Evolutionary conservation across 2,888 invertebrate species (phyloP), one percentile per base, ranked within the genome.

Genomic region (Smittia sp.): DNA sequence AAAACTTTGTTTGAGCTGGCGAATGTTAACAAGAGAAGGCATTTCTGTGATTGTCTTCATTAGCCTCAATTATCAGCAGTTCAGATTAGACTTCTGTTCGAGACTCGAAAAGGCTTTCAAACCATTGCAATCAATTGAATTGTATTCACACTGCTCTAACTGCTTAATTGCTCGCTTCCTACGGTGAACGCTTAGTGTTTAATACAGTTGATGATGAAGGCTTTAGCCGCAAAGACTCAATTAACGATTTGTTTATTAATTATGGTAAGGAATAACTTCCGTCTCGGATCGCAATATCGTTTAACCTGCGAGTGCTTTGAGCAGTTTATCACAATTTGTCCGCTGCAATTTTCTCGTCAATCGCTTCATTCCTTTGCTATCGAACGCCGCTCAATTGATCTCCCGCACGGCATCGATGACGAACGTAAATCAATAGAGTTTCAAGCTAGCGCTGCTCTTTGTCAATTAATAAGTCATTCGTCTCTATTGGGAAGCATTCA

Each of bases 21-120:
- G 41, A 41, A 58, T 9, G 58, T 46, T 46, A 67, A 67, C 39
- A 22, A 67, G 67, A 22, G 22, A 67, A 67, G 20, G 41, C 24
- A 41, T 67, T 67, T 24, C 22, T 67, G 41, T 67, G 67, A 67
- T 67, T 67, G 67, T 67, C 24, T 67, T 67, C 67, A 67, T 67
- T 67, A 67, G 41, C 67, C 39, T 67, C 41, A 46, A 67, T 67
- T 67, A 67, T 67, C 67, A 11, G 2, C n/a, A 11, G 2, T n/a
- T 46, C 15, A 67, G 67, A 67, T n/a, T 39, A 18, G 13, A 41
- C 39, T 67, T 39, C 41, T 46, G 46, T 46, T 67, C 39, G 20
- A 67, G 20, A 58, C 58, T 58, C 20, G 58, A 58, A 20, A 58
- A 58, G 18, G 58, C 58, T 58, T 58, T 58, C 58, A 58, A 58